These are phyloP conservation scores for Notothenia rossii DNA, from an alignment of 2,113 vertebrate genomes.

Conservation along the genomic window DNA sequence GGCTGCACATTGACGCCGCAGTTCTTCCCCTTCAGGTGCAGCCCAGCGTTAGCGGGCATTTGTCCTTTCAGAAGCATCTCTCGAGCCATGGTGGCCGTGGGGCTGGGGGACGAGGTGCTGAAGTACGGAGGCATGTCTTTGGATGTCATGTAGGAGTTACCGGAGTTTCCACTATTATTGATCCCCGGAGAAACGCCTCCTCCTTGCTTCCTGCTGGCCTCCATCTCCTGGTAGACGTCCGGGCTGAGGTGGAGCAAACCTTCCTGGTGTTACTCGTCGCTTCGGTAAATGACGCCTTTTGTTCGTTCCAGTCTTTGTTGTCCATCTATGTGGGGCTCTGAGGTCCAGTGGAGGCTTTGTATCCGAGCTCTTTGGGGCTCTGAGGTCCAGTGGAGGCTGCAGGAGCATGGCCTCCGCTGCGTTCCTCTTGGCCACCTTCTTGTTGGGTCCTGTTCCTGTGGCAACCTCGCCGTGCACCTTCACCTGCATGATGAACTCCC, in stretches of 20 bases:
- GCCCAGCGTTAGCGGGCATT: conserved; percentile 85
- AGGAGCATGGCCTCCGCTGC: no score
- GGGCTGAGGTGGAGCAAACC: conserved; percentile 98
- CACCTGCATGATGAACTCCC: no score
- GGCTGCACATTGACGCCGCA: conserved; percentile 93
- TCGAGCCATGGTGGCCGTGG: conserved; percentile 92
- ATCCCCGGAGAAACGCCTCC: conserved; percentile 55
- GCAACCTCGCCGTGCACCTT: no score
- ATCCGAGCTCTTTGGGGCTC: no score
- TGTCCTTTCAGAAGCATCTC: conserved; percentile 95
- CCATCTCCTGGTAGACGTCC: conserved; percentile 99
- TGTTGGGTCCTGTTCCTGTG: no score
- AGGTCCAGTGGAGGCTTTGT: no score
- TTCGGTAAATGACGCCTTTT: no score
- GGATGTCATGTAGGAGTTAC: conserved; percentile 89
- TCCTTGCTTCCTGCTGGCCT: conserved; percentile 96
- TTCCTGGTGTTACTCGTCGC: no score
- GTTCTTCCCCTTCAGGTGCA: conserved; percentile 91
- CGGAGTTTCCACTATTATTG: conserved; percentile 81
- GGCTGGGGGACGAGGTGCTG: conserved; percentile 85
- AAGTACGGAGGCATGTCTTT: conserved; percentile 89
- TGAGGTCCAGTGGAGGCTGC: no score
- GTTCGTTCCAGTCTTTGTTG: no score
- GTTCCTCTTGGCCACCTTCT: no score
- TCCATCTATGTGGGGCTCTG: no score